These are phyloP conservation scores for Melipona beecheii DNA, from an alignment of 2,888 invertebrate species.

Conservation along the genomic window DNA sequence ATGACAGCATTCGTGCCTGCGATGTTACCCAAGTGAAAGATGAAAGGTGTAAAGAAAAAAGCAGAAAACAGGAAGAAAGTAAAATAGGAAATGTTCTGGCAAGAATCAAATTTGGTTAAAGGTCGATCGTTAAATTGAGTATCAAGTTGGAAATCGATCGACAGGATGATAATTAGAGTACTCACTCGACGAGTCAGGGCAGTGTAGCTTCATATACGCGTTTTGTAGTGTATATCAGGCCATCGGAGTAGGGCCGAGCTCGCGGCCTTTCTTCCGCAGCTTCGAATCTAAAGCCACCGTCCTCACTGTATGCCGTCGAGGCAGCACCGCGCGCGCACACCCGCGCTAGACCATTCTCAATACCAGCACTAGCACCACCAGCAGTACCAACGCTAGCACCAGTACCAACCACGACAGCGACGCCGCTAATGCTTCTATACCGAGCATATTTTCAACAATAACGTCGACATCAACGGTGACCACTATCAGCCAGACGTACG, in stretches of 20 bases:
- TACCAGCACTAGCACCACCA: conserved; percentile 59
- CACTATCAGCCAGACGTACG: conserved; percentile 11
- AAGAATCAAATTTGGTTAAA: not conserved
- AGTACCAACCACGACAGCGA: conserved; percentile 60
- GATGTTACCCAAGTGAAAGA: not conserved
- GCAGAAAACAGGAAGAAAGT: not conserved
- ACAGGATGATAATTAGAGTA: conserved; percentile 58
- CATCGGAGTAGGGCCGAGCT: conserved; percentile 70
- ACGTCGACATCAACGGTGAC: not conserved
- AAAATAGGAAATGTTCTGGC: not conserved
- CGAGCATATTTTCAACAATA: conserved; percentile 61
- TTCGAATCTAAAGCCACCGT: conserved; percentile 72
- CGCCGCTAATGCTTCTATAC: conserved; percentile 54
- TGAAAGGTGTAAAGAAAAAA: not conserved
- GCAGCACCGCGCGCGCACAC: conserved; percentile 69
- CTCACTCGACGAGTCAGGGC: conserved; percentile 82
- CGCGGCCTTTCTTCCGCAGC: conserved; percentile 71
- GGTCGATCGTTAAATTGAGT: not conserved
- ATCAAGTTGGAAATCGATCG: not conserved
- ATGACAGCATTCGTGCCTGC: conserved; percentile 5
- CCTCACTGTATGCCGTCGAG: conserved; percentile 67
- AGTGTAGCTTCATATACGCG: conserved; percentile 82
- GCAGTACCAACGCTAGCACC: conserved; percentile 48
- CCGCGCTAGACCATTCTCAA: conserved; percentile 70
- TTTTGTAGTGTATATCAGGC: conserved; percentile 70